phyloP scores from a whole-genome alignment of 2,113 vertebrate genomes.

The Xiphophorus couchianus region DNA sequence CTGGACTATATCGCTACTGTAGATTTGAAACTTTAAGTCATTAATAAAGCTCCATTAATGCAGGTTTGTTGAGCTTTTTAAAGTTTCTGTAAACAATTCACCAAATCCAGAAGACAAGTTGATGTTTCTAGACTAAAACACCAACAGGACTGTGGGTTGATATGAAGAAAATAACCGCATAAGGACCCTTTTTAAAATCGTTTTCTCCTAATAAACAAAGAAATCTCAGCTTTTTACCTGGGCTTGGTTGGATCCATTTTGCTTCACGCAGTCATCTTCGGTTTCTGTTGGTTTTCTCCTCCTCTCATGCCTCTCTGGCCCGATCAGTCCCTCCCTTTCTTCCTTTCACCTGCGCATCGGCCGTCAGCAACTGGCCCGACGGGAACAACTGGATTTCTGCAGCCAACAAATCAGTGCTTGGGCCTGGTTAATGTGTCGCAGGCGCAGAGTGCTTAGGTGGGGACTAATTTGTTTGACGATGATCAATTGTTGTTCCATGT shows the following conservation, averaged over 20 bases:
- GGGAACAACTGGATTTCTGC: slow-evolving; percentile 75
- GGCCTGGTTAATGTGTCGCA: slow-evolving; percentile 50
- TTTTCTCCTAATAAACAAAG: slow-evolving; percentile 14
- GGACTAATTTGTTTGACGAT: slow-evolving; percentile 26
- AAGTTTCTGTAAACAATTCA: slow-evolving; percentile 10
- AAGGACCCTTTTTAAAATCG: neutral
- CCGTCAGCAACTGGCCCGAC: slow-evolving; percentile 69
- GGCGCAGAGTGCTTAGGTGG: slow-evolving; percentile 21
- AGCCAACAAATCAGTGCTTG: slow-evolving; percentile 49
- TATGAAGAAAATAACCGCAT: neutral
- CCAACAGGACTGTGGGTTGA: neutral
- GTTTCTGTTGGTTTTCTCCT: slow-evolving; percentile 55
- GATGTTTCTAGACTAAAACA: neutral
- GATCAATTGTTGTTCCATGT: slow-evolving; percentile 29
- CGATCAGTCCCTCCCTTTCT: slow-evolving; percentile 48
- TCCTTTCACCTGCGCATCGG: slow-evolving; percentile 58
- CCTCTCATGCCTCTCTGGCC: slow-evolving; percentile 36
- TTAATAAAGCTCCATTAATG: neutral
- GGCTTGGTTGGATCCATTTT: slow-evolving; percentile 68
- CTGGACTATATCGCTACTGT: neutral
- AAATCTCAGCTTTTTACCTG: slow-evolving; percentile 68
- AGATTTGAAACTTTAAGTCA: neutral
- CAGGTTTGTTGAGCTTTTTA: neutral
- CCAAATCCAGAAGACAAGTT: neutral
- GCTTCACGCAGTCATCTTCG: slow-evolving; percentile 71